Evolutionary conservation across 2,113 vertebrate species (phyloP), one percentile per base, ranked within the genome.

Genomic region (Camarhynchus parvulus): DNA sequence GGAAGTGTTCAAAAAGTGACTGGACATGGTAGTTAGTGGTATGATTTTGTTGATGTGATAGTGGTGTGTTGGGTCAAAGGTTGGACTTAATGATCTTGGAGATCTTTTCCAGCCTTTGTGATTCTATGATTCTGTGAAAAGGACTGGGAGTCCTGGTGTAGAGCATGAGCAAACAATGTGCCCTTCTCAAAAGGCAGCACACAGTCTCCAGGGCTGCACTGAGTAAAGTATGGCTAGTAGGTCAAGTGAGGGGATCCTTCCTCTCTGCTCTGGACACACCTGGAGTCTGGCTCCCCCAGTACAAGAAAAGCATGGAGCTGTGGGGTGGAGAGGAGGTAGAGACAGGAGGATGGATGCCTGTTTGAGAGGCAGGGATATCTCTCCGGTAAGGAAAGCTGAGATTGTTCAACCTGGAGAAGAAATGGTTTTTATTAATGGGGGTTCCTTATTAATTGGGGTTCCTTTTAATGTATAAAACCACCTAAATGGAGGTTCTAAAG

Each of bases 271-370:
- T 11, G 14, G 25, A 25, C 33, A 15, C 11, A 53, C 9, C 7
- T 83, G 30, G 15, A 59, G 23, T 42, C 58, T 88, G 44, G 6
- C 9, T 56, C 4, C 21, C 27, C 5, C 37, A 37, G 24, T n/a
- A 46, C 22, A 25, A 49, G 19, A 78, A 27, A n/a, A 25, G 20
- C 27, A 21, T 7, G 52, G 23, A 70, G 22, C 33, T 74, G 5
- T 1, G 5, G 16, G 3, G 3, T 70, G 7, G 15, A 47, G 15
- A 25, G 5, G 4, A 28, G 15, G 10, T 31, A 21, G 10, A 35
- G 35, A 7, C 6, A 3, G 35, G 10, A 9, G 2, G 3, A 31
- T 68, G 13, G 8, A 10, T 39, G 16, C 18, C 28, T 63, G 21
- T 49, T 37, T 79, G 63, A 81, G 44, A 49, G 28, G 42, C 24